Base-by-base conservation (phyloP, 2,888 invertebrate genomes). In the Ophion ellenae region DNA sequence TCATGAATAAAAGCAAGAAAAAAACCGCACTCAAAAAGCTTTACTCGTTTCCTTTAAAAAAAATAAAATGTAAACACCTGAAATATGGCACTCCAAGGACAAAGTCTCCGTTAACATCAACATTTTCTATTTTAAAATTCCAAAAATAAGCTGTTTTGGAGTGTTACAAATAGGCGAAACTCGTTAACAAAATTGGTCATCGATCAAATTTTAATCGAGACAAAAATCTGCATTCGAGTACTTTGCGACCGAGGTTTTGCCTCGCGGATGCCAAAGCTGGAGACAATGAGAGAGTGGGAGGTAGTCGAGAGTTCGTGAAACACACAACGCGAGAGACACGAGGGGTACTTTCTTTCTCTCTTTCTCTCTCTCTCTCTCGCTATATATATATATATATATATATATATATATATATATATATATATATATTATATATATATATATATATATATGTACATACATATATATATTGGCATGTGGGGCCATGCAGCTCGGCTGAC, bases 401-500 rank as follows among this genome's bases (percentile, higher is more conserved):
- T 47, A 28, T 53, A 73, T 7, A 45, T 67, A 40, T 11, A 69
- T 78, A 59, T 67, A 77, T 36, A 69, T 57, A 59, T 28, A 28
- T 64, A 53, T 71, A 47, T 73, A 80, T 47, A 28, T 53, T 24
- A 24, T 0, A 24, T 24, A 73, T 2, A 28, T 67, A 40, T 11
- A 45, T 77, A 57, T 67, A 77, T 64, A 47, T 71, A 28, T 73
- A 80, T 47, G 40, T 53, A 73, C 4, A 45, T 67, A 45, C 6
- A 69, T 78, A 59, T 67, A 77, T 36, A 69, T 57, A 59, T 28
- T 67, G 81, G 78, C 64, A 74, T 73, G 84, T 82, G 85, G 85
- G 85, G 83, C 79, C 86, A 84, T 87, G 87, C 87, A 87, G 88
- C 88, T 86, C 85, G 89, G 90, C 89, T 91, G 91, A 91, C 92